phyloP scores from a whole-genome alignment of 2,113 vertebrate species.

The Sialia sialis region DNA sequence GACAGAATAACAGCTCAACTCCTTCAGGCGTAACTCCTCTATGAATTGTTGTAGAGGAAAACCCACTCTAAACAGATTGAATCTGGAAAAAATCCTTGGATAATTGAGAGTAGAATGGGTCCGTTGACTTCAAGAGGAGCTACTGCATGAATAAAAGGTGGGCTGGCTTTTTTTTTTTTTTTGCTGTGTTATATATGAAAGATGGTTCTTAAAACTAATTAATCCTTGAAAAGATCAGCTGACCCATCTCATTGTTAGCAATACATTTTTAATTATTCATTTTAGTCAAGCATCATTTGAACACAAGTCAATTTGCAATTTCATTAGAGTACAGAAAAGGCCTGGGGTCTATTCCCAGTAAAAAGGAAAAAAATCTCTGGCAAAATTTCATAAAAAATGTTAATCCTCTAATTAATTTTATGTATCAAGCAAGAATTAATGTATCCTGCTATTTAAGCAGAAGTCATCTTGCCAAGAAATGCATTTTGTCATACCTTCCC shows the following conservation, averaged over 20 bases:
- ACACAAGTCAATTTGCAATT: slow-evolving; percentile 82
- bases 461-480: slow-evolving; percentile 72
- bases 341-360: slow-evolving; percentile 72
- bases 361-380: slow-evolving; percentile 60
- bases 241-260: slow-evolving; percentile 74
- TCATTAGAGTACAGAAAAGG: slow-evolving; percentile 77
- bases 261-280: slow-evolving; percentile 81
- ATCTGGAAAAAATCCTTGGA: not conserved
- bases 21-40: not conserved
- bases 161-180: not conserved
- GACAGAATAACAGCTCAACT: not conserved
- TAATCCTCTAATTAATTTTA: slow-evolving; percentile 80
- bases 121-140: not conserved
- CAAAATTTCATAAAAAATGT: slow-evolving; percentile 73
- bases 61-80: not conserved
- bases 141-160: slow-evolving; percentile 11
- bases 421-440: slow-evolving; percentile 75
- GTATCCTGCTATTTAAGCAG: slow-evolving; percentile 71
- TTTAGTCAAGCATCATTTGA: slow-evolving; percentile 80
- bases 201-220: slow-evolving; percentile 70
- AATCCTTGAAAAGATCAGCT: slow-evolving; percentile 73
- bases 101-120: slow-evolving; percentile 16
- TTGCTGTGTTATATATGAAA: slow-evolving; percentile 52
- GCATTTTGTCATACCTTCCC: slow-evolving; percentile 82
- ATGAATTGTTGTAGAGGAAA: not conserved